phyloP scores from a whole-genome alignment of 2,888 invertebrate species.

The Hecatera dysodea region DNA sequence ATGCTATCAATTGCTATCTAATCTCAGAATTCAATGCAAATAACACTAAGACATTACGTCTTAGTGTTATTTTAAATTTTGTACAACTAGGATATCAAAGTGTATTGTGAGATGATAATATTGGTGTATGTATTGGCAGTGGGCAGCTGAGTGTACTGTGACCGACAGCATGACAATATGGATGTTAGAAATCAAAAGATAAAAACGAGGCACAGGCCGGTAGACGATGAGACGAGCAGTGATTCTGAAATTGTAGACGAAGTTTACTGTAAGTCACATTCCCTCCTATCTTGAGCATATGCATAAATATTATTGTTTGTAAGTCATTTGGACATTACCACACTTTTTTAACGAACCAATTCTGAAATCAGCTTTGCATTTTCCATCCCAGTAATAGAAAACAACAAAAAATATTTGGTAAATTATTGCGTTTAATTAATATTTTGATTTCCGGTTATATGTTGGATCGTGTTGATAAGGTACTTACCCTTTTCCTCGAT shows the following conservation, averaged over 20 bases:
- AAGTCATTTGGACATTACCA: constrained; percentile 4
- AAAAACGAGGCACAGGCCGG: constrained; percentile 80
- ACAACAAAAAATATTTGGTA: neutral
- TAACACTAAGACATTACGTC: too few relatives aligned
- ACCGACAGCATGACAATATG: constrained; percentile 75
- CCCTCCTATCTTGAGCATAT: constrained; percentile 37
- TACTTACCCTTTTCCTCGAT: neutral
- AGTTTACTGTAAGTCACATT: constrained; percentile 77
- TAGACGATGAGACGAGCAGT: constrained; percentile 86
- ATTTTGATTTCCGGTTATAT: constrained; percentile 9
- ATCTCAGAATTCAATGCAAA: constrained; percentile 80
- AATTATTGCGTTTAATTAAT: constrained; percentile 17
- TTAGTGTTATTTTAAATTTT: constrained; percentile 84
- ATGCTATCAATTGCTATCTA: constrained; percentile 85
- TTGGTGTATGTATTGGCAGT: constrained; percentile 67
- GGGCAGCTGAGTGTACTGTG: constrained; percentile 65
- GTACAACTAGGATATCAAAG: constrained; percentile 75
- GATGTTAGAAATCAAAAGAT: constrained; percentile 75
- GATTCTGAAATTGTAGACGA: constrained; percentile 82
- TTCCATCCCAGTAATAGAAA: constrained; percentile 8
- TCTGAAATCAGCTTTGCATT: constrained; percentile 15
- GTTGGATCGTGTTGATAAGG: neutral
- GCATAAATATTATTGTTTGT: constrained; percentile 38
- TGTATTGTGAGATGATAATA: constrained; percentile 68
- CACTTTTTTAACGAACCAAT: constrained; percentile 13